Base-by-base conservation (phyloP, 2,888 invertebrate species). In the Dysmachus trigonus region DNA sequence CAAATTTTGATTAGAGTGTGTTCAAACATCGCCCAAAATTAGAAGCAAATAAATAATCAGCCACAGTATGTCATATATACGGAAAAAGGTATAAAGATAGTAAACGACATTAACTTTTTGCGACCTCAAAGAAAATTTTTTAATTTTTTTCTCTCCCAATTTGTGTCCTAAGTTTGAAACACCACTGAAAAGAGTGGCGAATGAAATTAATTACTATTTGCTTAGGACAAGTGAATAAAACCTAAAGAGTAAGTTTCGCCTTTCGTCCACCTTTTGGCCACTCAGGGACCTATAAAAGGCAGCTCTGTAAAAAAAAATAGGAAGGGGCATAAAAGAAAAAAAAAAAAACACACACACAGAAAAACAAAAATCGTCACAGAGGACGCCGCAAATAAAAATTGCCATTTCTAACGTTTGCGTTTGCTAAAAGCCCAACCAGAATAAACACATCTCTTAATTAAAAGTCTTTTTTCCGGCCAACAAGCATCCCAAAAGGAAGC, bases 361-460 rank as follows among this genome's bases (percentile, higher is more conserved):
- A 51, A 5, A 51, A 51, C 7, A 62, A 62, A 22, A 18, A 13
- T 62, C 62, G 10, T 62, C 62, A 62, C 22, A 62, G 62, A 27
- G 62, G 62, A 62, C 27, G 27, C 62, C 62, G 62, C 62, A 62
- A 62, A 62, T 62, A 62, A 62, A n/a, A 62, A 62, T 47, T 5
- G 13, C 41, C 30, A 47, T 77, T 41, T 77, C 77, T 77, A 77
- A 77, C 77, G 38, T 35, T 76, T 76, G 35, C 76, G 47, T 47
- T 77, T 30, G 77, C 77, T 77, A 77, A 77, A 77, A 47, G 77
- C 77, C 77, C 77, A 47, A 77, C 41, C 77, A 41, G 77, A 77
- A 77, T 77, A 77, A 77, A 77, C 77, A 77, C 77, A 77, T 77
- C 77, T 77, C 77, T 77, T 77, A 77, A 77, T 77, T 77, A 77